Base-by-base conservation (phyloP, 2,113 vertebrate species). In the Festucalex cinctus region DNA sequence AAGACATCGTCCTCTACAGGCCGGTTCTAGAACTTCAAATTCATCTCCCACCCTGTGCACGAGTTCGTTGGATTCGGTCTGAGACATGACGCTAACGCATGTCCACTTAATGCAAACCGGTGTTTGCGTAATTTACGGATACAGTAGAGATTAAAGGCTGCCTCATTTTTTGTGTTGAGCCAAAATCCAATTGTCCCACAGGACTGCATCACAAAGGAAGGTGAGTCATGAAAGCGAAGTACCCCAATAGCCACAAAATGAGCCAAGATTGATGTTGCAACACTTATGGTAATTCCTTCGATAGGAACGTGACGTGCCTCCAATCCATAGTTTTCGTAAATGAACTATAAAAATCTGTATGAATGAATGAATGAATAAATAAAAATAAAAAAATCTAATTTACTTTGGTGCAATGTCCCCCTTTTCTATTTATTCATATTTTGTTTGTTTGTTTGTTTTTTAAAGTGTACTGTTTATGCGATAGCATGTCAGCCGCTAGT, bases 101-200 rank as follows among this genome's bases (percentile, higher is more conserved):
- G 60, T 16, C 14, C n/a, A 41, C 39, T 2, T 17, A 24, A 57
- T 9, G 37, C 13, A 22, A 26, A 9, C 37, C 59, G 54, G 36
- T 79, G 78, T 83, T 81, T 78, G 68, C 43, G 46, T 54, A 83
- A 78, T 24, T 65, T 49, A 48, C 61, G 64, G 63, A 81, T 71
- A 81, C 77, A 73, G 75, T 67, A 69, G 39, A 60, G 74, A 69
- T 71, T 81, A 79, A 88, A 70, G 72, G 82, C 71, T 72, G 22
- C 14, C 69, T 74, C 22, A n/a, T 83, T 75, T 79, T 65, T 43
- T 1, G 66, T 69, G 67, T 61, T 75, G 65, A 74, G 70, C 72
- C 70, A 64, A 80, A 86, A 86, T 86, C 57, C 53, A 74, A 85
- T 74, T 80, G 82, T 79, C 65, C 63, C 57, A 6, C 36, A 69